Evolutionary conservation across 2,888 invertebrate species (phyloP).

Genomic region (Diarsia mendica): DNA sequence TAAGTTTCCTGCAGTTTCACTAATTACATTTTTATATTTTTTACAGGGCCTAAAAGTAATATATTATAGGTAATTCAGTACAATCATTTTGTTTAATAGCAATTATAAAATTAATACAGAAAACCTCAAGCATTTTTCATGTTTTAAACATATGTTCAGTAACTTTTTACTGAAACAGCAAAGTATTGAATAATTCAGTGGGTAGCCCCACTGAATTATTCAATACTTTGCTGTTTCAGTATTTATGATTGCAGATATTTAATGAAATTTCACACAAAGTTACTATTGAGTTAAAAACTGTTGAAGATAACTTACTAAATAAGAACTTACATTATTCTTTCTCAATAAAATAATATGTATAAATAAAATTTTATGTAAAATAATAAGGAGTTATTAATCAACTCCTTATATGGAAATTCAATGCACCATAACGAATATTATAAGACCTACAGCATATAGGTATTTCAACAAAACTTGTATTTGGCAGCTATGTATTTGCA

Average conservation of each 20-base stretch:
- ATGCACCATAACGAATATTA: not conserved
- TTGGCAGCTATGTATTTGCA: constrained; percentile 45
- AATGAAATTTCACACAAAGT: not conserved
- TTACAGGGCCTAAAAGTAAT: not conserved
- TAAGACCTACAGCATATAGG: not conserved
- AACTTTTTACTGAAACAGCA: not conserved
- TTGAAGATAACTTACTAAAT: not conserved
- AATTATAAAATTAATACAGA: not conserved
- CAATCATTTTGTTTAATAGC: not conserved
- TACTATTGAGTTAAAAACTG: not conserved
- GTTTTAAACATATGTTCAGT: not conserved
- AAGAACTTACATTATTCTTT: not conserved
- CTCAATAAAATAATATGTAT: constrained; percentile 12
- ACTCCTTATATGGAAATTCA: constrained; percentile 22
- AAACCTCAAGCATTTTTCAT: not conserved
- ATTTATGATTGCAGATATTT: constrained; percentile 15
- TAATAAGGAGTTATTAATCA: constrained; percentile 1
- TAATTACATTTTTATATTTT: constrained; percentile 72
- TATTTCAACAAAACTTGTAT: constrained; percentile 27
- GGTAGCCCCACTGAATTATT: too few species aligned
- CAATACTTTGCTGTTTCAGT: too few species aligned
- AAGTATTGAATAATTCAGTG: constrained; percentile 19
- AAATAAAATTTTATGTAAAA: constrained; percentile 12
- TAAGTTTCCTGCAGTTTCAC: constrained; percentile 82
- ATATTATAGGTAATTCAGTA: not conserved